phyloP scores from a whole-genome alignment of 2,888 invertebrate genomes.

The Dryocosmus kuriphilus region DNA sequence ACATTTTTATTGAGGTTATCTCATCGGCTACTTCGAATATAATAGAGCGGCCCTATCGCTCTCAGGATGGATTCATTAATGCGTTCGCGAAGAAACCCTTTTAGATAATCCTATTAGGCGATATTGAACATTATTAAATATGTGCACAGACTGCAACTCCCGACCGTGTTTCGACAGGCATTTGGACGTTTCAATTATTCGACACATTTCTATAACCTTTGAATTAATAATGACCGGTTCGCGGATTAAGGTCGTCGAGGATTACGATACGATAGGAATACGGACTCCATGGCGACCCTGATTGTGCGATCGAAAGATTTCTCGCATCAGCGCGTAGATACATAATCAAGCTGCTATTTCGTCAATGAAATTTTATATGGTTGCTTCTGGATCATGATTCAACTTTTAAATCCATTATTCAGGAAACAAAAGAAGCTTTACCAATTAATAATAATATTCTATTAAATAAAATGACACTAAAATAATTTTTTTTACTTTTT shows the following conservation, averaged over 20 bases:
- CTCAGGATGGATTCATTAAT: slow-evolving; percentile 71
- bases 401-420: background rate
- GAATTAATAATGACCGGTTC: slow-evolving; percentile 46
- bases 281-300: background rate
- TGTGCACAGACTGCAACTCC: slow-evolving; percentile 53
- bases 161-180: slow-evolving; percentile 8
- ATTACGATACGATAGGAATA: slow-evolving; percentile 18
- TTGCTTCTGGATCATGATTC: background rate
- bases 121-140: slow-evolving; percentile 75
- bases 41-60: slow-evolving; percentile 43
- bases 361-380: background rate
- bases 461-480: background rate
- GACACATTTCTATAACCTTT: slow-evolving; percentile 44
- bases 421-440: background rate
- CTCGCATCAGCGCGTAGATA: background rate
- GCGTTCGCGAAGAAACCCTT: slow-evolving; percentile 74
- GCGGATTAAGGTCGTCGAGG: slow-evolving; percentile 39
- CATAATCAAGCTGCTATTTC: background rate
- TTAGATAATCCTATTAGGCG: slow-evolving; percentile 72
- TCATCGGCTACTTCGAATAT: slow-evolving; percentile 14
- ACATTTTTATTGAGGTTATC: slow-evolving; percentile 7
- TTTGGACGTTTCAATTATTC: slow-evolving; percentile 61
- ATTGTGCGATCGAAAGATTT: slow-evolving; percentile 4
- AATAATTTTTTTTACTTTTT: background rate
- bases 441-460: background rate